These are phyloP conservation scores for Cacatua alba DNA, from an alignment of 2,113 vertebrate genomes.

Conservation along the genomic window DNA sequence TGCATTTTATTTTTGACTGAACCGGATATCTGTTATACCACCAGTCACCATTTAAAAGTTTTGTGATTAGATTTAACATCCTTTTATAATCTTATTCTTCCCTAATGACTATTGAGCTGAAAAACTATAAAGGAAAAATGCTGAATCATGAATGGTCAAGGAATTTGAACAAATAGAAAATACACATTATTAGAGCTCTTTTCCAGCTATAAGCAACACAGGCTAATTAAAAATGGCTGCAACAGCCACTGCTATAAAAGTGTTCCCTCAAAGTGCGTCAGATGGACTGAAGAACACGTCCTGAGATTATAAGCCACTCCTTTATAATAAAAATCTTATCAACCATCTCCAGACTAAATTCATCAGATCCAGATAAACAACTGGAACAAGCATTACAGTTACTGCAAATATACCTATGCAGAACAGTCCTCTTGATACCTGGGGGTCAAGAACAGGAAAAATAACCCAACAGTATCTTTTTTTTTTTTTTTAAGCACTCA, in stretches of 20 bases:
- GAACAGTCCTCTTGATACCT: background rate
- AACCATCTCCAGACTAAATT: background rate
- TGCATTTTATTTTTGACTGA: background rate
- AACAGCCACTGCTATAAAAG: background rate
- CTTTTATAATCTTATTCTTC: background rate
- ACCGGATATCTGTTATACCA: background rate
- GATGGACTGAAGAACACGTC: background rate
- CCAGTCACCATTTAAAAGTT: background rate
- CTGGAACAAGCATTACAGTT: background rate
- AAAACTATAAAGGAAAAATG: background rate
- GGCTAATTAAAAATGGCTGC: background rate
- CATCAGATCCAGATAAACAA: background rate
- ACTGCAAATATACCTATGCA: background rate
- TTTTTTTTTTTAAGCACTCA: background rate
- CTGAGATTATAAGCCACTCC: background rate
- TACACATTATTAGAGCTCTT: background rate
- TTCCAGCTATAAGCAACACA: background rate
- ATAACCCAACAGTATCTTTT: background rate
- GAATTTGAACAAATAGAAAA: background rate
- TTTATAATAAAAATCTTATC: background rate
- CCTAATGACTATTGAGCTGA: background rate
- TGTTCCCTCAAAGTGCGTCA: background rate
- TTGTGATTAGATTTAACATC: background rate
- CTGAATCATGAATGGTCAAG: background rate
- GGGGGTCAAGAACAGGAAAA: background rate